Evolutionary conservation across 2,113 vertebrate species (phyloP).

Genomic region (Phalacrocorax carbo): DNA sequence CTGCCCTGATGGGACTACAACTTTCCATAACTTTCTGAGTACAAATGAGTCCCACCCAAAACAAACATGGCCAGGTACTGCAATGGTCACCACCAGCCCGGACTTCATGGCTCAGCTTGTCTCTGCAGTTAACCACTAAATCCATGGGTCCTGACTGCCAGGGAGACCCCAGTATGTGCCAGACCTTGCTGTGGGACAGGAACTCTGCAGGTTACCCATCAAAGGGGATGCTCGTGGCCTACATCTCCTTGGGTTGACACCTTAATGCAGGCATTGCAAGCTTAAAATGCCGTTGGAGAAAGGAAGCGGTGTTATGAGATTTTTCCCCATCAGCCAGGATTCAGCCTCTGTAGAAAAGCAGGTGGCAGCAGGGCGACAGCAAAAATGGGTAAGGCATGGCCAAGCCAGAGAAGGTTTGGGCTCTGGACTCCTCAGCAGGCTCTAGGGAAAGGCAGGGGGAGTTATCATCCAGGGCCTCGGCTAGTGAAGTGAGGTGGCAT

Average conservation of each 20-base stretch:
- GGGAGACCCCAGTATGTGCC: accelerated
- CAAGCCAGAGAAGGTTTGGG: not conserved
- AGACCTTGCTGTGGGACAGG: not conserved
- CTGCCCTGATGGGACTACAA: not conserved
- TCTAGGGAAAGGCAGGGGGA: not conserved
- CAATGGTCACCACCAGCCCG: not conserved
- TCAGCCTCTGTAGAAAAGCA: not conserved
- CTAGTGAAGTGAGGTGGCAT: accelerated
- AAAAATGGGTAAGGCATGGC: not conserved
- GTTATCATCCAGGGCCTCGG: not conserved
- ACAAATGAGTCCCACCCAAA: not conserved
- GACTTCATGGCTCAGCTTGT: not conserved
- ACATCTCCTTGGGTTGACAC: not conserved
- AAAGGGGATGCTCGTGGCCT: accelerated
- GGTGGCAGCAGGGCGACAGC: not conserved
- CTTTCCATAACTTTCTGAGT: not conserved
- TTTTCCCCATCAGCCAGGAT: not conserved
- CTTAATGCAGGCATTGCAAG: accelerated
- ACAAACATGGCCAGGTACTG: not conserved
- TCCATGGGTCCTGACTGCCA: not conserved
- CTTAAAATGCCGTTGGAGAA: not conserved
- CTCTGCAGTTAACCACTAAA: not conserved
- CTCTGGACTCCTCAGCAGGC: not conserved
- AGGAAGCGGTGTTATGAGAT: accelerated
- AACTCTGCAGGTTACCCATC: not conserved